Evolutionary conservation across 2,888 invertebrate species (phyloP).

Genomic region (Euplagia quadripunctaria): DNA sequence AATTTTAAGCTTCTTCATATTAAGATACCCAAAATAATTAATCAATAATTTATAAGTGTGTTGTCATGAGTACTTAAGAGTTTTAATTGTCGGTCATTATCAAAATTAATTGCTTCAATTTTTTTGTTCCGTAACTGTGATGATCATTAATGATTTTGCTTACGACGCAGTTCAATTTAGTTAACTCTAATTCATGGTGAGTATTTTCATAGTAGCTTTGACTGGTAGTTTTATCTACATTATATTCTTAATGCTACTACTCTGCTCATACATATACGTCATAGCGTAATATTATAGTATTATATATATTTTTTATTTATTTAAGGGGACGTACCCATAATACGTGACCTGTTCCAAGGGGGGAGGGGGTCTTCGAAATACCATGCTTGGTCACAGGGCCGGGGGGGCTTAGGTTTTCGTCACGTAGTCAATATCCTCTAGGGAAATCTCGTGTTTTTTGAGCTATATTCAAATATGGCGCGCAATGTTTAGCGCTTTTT

Average conservation of each 20-base stretch:
- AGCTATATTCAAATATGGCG: no score
- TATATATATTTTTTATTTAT: no score
- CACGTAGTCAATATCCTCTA: no score
- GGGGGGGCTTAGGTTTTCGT: no score
- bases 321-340: not conserved
- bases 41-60: not conserved
- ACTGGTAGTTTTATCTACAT: not conserved
- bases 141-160: not conserved
- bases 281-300: not conserved
- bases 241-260: not conserved
- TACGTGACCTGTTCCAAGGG: not conserved
- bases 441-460: no score
- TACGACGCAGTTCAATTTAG: not conserved
- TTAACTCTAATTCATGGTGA: constrained; percentile 1
- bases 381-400: no score
- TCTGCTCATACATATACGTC: not conserved
- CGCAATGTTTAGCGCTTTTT: no score
- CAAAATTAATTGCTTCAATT: not conserved
- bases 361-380: no score
- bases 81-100: not conserved
- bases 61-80: not conserved
- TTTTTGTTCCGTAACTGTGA: not conserved
- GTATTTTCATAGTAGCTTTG: not conserved
- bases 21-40: not conserved
- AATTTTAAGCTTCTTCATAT: not conserved